These are phyloP conservation scores for Dendrocincla tyrannina DNA, from an alignment of 2,797 vertebrate species.

Conservation along the genomic window DNA sequence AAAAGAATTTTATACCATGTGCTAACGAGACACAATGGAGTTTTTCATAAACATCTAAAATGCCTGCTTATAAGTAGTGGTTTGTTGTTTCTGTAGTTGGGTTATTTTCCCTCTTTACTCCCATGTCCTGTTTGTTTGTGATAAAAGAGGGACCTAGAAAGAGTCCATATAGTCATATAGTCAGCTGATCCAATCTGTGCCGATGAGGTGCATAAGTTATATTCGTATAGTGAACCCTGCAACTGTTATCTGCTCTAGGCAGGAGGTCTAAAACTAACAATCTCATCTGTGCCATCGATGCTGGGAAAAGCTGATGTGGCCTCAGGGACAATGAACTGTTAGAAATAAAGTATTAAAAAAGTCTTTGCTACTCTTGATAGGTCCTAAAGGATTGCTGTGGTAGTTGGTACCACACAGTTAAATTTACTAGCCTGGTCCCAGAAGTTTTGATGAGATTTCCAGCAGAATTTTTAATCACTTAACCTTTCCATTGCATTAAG, in stretches of 20 bases:
- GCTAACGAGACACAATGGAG: neutral
- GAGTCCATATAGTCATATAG: neutral
- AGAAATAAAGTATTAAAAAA: slow-evolving; percentile 26
- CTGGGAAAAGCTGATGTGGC: slow-evolving; percentile 8
- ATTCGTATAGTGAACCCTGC: neutral
- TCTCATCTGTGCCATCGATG: slow-evolving; percentile 2
- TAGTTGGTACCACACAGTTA: neutral
- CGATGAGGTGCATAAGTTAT: neutral
- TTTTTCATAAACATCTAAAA: neutral
- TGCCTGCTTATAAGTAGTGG: neutral
- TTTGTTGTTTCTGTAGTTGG: neutral
- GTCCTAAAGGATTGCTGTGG: slow-evolving; percentile 1
- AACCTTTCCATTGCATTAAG: slow-evolving; percentile 19
- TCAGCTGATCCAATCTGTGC: neutral
- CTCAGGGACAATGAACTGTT: slow-evolving; percentile 16
- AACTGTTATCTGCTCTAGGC: slow-evolving; percentile 30
- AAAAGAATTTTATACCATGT: slow-evolving; percentile 12
- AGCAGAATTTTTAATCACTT: neutral
- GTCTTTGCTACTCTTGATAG: neutral
- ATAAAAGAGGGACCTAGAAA: neutral
- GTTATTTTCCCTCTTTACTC: neutral
- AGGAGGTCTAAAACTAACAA: slow-evolving; percentile 24
- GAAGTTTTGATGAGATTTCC: neutral
- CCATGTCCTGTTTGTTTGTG: neutral
- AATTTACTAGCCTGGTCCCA: slow-evolving; percentile 16